Conservation (phyloP, 2,888 invertebrate species). For the Tigriopus californicus region DNA sequence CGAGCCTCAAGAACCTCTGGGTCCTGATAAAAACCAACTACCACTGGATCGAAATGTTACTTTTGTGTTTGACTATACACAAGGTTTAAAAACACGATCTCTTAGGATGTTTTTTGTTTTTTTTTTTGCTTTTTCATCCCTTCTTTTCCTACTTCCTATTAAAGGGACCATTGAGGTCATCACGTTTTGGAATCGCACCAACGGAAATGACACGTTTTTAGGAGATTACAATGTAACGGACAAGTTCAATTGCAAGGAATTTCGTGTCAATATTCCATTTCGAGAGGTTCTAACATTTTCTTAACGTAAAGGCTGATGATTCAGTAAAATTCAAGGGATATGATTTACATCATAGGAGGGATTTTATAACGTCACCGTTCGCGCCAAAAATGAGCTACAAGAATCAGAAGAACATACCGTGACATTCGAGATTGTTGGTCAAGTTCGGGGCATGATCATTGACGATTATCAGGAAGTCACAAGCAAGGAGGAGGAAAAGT, state of each 20-base stretch:
- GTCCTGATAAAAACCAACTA: background rate
- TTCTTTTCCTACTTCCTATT: too few relatives aligned
- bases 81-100: too few relatives aligned
- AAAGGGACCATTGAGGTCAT: slow-evolving; percentile 7
- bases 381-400: background rate
- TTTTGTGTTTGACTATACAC: background rate
- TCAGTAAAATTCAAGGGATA: background rate
- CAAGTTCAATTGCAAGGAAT: background rate
- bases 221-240: background rate
- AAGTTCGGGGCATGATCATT: slow-evolving; percentile 1
- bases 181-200: background rate
- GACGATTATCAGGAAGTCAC: background rate
- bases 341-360: background rate
- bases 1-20: background rate
- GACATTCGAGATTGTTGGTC: background rate
- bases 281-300: background rate
- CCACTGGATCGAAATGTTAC: background rate
- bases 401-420: background rate
- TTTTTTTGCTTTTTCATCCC: too few relatives aligned
- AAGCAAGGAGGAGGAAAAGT: background rate
- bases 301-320: background rate
- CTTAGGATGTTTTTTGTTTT: too few relatives aligned
- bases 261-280: background rate
- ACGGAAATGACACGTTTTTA: background rate
- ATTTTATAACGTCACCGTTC: background rate